phyloP scores from a whole-genome alignment of 2,797 vertebrate species.

The Chromobotia macracanthus region DNA sequence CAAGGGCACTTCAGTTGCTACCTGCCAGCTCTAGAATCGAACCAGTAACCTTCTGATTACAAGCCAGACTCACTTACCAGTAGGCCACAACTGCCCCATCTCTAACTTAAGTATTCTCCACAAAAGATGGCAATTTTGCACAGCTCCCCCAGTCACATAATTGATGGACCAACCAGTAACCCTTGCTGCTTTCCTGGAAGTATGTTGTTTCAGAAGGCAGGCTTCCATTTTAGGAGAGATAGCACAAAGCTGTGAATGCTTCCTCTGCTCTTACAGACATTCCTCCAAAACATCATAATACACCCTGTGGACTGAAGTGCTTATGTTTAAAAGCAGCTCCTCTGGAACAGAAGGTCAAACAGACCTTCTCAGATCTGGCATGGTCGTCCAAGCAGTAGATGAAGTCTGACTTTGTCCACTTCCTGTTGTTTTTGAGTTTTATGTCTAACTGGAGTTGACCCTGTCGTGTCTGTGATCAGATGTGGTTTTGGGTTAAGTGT shows the following conservation, averaged over 20 bases:
- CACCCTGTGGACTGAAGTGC: conserved; percentile 61
- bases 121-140: not conserved
- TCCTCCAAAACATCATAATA: conserved; percentile 76
- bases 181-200: conserved; percentile 63
- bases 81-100: too few relatives aligned
- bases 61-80: too few relatives aligned
- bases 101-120: too few relatives aligned
- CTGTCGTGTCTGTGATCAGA: conserved; percentile 15
- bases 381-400: not conserved
- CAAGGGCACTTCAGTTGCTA: too few relatives aligned
- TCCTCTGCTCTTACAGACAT: conserved; percentile 79
- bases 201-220: conserved; percentile 70
- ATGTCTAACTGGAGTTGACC: conserved; percentile 12
- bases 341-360: conserved; percentile 17
- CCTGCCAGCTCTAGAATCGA: too few relatives aligned
- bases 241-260: conserved; percentile 74
- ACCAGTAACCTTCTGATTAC: too few relatives aligned
- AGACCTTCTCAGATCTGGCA: not conserved
- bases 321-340: conserved; percentile 32
- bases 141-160: conserved; percentile 16
- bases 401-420: not conserved
- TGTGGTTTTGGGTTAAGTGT: not conserved
- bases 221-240: conserved; percentile 79
- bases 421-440: conserved; percentile 13
- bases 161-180: conserved; percentile 26